Evolutionary conservation across 2,797 vertebrate genomes (phyloP), one percentile per base, ranked within the genome.

Genomic region (Trachops cirrhosus): DNA sequence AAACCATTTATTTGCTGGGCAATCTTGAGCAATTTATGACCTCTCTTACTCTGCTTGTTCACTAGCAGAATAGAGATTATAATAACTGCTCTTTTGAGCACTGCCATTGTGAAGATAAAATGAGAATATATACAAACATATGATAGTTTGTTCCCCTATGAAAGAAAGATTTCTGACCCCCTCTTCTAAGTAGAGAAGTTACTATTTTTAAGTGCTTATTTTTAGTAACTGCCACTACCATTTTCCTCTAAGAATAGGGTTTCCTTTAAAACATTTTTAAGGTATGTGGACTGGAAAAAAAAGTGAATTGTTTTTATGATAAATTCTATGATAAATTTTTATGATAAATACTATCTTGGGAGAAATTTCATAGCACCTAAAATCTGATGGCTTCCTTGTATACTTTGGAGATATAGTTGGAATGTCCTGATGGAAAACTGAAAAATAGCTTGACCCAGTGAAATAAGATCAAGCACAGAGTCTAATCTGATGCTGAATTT

Each of bases 151-250:
- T 54, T 41, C 16, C 26, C 67, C 29, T 74, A 24, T 48, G 62
- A 50, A 90, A 94, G 62, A 87, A 89, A 78, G 46, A 37, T 50
- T 87, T 82, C 39, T 94, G 71, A 73, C 50, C 74, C 46, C 52
- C 22, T 73, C 32, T 78, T 94, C 59, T 94, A 93, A 95, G 39
- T 62, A 86, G 24, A 77, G 74, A 93, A 87, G 37, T 85, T 94
- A 75, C 84, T 96, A 44, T 92, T 96, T 97, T 97, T 73, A 93
- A 96, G 29, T 80, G 19, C 39, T 82, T 95, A 89, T 90, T 96
- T 95, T 96, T 95, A 94, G 86, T 91, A 68, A 89, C 48, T 86
- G 39, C 57, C n/a, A 79, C 80, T 91, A 52, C 83, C 57, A 44
- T 92, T 96, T 94, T 85, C 78, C 93, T 83, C n/a, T 71, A 83